Base-by-base conservation (phyloP, 2,888 invertebrate genomes). In the Lymantria monacha region DNA sequence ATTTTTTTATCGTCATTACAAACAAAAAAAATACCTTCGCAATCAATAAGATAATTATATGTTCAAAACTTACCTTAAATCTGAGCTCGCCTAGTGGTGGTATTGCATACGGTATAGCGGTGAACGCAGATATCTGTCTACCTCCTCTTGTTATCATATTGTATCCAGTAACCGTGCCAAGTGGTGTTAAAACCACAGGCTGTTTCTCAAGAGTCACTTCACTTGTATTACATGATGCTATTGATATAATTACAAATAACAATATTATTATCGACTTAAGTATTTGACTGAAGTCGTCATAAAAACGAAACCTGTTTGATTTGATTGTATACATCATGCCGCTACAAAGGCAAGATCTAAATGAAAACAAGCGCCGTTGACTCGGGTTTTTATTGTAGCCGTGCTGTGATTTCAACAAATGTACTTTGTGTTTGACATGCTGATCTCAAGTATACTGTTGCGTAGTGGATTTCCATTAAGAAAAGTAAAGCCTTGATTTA, bases 71-170 rank as follows among this genome's bases (percentile, higher is more conserved):
- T 83, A 94, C 94, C 93, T 93, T 91, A 74, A 95, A 95, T 66
- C 95, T 85, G 9, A 95, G 80, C 3, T 93, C 83, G 11, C 90
- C 93, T 2, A 94, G 42, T 0, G 95, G 95, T 0, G 95, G 93
- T 51, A 87, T 67, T 0, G 95, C 95, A 68, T 93, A 95, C 0
- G 95, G 95, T 42, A 95, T 86, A 3, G 94, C 92, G 49, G 93
- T 92, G 69, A 94, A 95, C 0, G 93, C 93, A 0, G 92, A 81
- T 65, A 94, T 91, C 57, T 89, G 83, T 54, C 92, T 87, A 0
- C 94, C 94, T 30, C 79, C 87, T 55, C 93, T 88, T 0, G 93
- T 92, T 55, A 81, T 85, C 82, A 93, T 81, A 54, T 85, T 88
- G 57, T 87, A 86, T 2, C 94, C 94, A 15, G 84, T 76, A 30